Base-by-base conservation (phyloP, 1,140 invertebrate species). In the Diplogasteroides magnus region DNA sequence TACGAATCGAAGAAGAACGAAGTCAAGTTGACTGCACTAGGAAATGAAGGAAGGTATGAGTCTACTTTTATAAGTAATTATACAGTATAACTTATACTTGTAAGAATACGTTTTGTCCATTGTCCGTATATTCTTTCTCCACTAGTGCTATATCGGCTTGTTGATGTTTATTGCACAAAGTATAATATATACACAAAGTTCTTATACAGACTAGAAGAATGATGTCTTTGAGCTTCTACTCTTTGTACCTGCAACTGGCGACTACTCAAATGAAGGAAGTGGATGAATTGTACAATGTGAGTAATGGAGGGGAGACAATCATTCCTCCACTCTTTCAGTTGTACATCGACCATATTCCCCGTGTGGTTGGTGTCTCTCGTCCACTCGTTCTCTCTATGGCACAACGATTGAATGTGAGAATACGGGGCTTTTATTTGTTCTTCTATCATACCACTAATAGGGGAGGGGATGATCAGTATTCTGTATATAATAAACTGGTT, bases 301-400 rank as follows among this genome's bases (percentile, higher is more conserved):
- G 37, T 48, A 48, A 72, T 15, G 58, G 56, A n/a, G 19, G n/a
- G 15, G 23, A n/a, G 23, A 31, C 32, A 14, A 27, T 23, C 2
- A 14, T 48, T 48, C 37, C 37, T 48, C 37, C 37, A 11, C 19
- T 48, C 37, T 48, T 48, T 48, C 37, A 48, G 37, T 11, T 48
- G 27, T 55, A 64, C 26, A 37, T 77, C 19, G 71, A 77, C 29
- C 37, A 55, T 14, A 67, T 32, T 3, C 76, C 76, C 15, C n/a
- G 76, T 26, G 32, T 77, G 2, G 76, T 77, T n/a, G 76, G 76
- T 23, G 67, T 69, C 0, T 74, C 32, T 31, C 58, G 67, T 26
- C 29, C n/a, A 2, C 6, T 76, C 19, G 23, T 37, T 19, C 28
- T 66, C n/a, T 55, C 31, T 19, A n/a, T 70, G 2, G 31, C 26